Evolutionary conservation across 2,797 vertebrate species (phyloP), one percentile per base, ranked within the genome.

Genomic region (Mico argentatus): DNA sequence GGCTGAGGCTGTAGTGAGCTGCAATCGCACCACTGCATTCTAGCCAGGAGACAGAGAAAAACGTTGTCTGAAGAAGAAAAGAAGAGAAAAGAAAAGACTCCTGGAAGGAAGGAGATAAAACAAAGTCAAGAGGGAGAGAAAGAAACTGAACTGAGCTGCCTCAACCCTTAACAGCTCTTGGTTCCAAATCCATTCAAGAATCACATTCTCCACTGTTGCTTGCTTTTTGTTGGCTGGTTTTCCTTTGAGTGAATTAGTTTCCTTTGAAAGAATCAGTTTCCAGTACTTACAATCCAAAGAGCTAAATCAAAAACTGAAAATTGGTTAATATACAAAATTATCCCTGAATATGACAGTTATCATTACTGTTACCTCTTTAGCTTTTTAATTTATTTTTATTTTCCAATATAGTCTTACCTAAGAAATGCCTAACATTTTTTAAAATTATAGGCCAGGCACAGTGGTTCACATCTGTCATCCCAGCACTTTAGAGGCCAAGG

Each of bases 301-400:
- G 39, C 44, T 79, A 89, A 84, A 20, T 64, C 64, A 92, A 79
- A 15, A 95, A 52, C 44, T 89, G n/a, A 96, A 96, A 83, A 72
- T 36, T 7, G 7, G 9, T 67, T 77, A 94, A 81, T 30, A 79
- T 48, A 76, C 64, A 93, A 82, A 91, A 89, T 26, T 44, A 1
- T 44, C 14, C 36, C 22, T 67, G 24, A 93, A 27, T 76, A 44
- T 86, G 90, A 86, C 36, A 48, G 4, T 44, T 89, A 82, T 50
- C 77, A 39, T 75, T 52, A 22, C 50, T 61, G 76, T 46, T 70
- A 9, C 27, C 15, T 27, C 22, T 90, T 41, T 87, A 44, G 7
- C 20, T 77, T 86, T 50, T 39, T 36, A 2, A 22, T 75, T 87
- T 57, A 73, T 87, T 91, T 76, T 59, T 19, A 77, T 87, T 70